Evolutionary conservation across 2,113 vertebrate genomes (phyloP).

Genomic region (Muntiacus reevesi): DNA sequence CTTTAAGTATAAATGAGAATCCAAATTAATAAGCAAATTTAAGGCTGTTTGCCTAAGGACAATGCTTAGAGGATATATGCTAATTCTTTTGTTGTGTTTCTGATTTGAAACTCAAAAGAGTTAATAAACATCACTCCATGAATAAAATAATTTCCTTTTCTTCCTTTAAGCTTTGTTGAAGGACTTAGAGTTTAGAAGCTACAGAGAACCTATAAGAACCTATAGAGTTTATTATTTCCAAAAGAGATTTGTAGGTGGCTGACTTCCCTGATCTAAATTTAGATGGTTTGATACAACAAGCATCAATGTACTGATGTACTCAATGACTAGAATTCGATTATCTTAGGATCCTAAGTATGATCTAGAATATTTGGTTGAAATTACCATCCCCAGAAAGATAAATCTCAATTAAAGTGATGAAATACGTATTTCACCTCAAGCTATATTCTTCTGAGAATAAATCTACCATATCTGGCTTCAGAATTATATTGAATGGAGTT

Average conservation of each 20-base stretch:
- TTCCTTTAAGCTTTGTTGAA: not conserved
- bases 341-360: conserved; percentile 19
- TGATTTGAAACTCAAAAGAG: conserved; percentile 39
- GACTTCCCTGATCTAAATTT: not conserved
- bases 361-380: not conserved
- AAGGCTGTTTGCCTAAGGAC: not conserved
- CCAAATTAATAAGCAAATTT: not conserved
- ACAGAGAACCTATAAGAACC: not conserved
- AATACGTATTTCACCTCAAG: not conserved
- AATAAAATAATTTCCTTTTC: not conserved
- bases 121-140: not conserved
- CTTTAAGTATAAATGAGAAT: not conserved
- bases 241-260: not conserved
- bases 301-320: not conserved
- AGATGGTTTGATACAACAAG: not conserved
- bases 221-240: not conserved
- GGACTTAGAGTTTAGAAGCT: not conserved
- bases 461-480: not conserved
- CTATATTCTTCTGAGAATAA: not conserved
- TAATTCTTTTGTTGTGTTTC: conserved; percentile 1
- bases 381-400: not conserved
- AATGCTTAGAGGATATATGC: not conserved
- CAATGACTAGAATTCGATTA: not conserved
- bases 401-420: conserved; percentile 12
- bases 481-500: not conserved